phyloP scores from a whole-genome alignment of 2,797 vertebrate genomes.

The Mormyrops boulengeri region DNA sequence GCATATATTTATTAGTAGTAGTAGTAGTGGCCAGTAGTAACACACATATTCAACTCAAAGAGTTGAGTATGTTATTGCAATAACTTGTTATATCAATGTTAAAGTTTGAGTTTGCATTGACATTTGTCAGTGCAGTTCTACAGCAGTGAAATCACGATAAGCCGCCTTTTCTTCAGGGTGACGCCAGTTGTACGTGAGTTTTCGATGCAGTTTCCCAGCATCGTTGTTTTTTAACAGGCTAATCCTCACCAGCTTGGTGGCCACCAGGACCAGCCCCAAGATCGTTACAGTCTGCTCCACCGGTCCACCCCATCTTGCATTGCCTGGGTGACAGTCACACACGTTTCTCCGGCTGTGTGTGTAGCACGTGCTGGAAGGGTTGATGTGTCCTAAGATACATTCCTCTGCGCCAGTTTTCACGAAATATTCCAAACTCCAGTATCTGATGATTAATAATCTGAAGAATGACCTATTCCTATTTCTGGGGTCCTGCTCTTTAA shows the following conservation, averaged over 20 bases:
- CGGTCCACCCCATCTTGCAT: background rate
- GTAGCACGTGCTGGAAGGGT: background rate
- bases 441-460: background rate
- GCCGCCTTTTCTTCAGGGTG: background rate
- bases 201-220: background rate
- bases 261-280: constrained; percentile 55
- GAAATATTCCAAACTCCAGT: background rate
- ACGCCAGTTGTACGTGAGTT: background rate
- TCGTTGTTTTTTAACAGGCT: constrained; percentile 36
- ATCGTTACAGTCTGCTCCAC: constrained; percentile 48
- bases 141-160: background rate
- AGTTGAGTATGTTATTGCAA: background rate
- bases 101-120: background rate
- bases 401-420: background rate
- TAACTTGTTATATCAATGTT: background rate
- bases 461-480: background rate
- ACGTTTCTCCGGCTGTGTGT: background rate
- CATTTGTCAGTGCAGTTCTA: background rate
- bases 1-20: background rate
- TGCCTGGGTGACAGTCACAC: background rate
- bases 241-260: constrained; percentile 44
- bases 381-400: background rate
- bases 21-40: background rate
- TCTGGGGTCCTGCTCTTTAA: background rate
- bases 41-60: background rate